Conservation (phyloP, 2,797 vertebrate species). For the Psittacula derbiana region DNA sequence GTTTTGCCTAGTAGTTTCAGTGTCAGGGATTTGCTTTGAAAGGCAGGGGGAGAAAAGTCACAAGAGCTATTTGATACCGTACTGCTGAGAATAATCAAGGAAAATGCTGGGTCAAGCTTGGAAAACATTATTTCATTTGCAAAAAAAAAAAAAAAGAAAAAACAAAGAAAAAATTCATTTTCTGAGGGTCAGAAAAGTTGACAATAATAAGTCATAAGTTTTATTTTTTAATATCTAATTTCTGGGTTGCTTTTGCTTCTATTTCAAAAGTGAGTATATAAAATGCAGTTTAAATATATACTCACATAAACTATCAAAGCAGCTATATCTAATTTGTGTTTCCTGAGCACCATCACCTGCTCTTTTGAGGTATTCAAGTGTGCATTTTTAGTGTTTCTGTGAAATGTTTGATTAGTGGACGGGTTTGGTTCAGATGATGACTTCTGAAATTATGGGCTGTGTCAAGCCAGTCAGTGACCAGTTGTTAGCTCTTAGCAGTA, state of each 20-base stretch:
- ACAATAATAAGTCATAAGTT: neutral
- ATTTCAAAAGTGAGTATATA: neutral
- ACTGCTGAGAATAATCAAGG: neutral
- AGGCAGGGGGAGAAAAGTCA: rapidly evolving
- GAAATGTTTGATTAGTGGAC: neutral
- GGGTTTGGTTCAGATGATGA: neutral
- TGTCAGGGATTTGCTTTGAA: rapidly evolving
- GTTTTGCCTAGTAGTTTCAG: neutral
- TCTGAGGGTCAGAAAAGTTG: neutral
- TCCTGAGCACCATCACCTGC: neutral
- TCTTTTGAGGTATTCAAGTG: neutral
- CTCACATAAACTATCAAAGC: neutral
- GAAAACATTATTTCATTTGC: neutral
- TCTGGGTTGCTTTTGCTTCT: neutral
- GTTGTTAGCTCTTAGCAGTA: neutral
- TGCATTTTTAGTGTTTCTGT: neutral
- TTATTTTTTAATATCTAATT: neutral
- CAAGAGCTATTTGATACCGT: neutral
- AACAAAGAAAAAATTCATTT: neutral
- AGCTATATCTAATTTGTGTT: neutral
- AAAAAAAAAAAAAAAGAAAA: neutral
- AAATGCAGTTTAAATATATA: neutral
- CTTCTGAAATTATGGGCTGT: neutral
- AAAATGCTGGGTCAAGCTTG: neutral
- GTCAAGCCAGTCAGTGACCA: neutral